Percentiles rank a stretch among this genome's conserved stretches.
Conservation (phyloP, 2,888 invertebrate species). For the Tridacna crocea region DNA sequence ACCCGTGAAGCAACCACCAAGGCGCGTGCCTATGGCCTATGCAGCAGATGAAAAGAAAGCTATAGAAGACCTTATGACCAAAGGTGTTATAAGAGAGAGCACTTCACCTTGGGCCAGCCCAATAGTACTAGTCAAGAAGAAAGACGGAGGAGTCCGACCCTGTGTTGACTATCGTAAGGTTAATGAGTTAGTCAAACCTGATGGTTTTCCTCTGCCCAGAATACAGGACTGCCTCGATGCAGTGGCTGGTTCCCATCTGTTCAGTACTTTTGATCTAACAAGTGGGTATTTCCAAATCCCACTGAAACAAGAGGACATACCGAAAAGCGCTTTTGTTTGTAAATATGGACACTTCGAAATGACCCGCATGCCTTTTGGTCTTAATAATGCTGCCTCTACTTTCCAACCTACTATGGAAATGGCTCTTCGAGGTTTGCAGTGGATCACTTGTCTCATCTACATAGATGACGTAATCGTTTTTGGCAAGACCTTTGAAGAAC, state of each 20-base stretch:
- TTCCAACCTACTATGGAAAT: conserved; percentile 34
- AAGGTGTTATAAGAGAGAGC: conserved; percentile 36
- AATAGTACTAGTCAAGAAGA: conserved; percentile 12
- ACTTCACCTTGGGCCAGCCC: conserved; percentile 17
- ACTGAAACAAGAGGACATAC: conserved; percentile 21
- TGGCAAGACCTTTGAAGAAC: conserved; percentile 35
- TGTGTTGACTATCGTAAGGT: conserved; percentile 20
- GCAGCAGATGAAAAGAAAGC: conserved; percentile 39
- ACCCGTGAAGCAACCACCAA: conserved; percentile 52
- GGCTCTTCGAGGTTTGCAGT: conserved; percentile 41
- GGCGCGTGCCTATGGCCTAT: conserved; percentile 43
- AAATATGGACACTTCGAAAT: conserved; percentile 21
- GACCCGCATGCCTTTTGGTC: conserved; percentile 14
- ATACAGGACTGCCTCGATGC: conserved; percentile 20
- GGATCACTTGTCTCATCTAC: conserved; percentile 50
- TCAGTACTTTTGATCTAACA: conserved; percentile 18
- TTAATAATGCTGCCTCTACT: conserved; percentile 12
- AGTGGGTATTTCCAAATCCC: conserved; percentile 37
- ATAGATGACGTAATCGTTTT: conserved; percentile 49
- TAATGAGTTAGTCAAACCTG: conserved; percentile 15
- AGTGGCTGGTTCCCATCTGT: conserved; percentile 5
- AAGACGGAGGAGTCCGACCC: conserved; percentile 6
- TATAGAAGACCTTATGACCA: conserved; percentile 31
- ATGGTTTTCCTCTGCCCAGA: conserved; percentile 17
- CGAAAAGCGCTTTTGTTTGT: conserved; percentile 11